Conservation (phyloP, 92 coral and sea anemone species). For the Scolanthus callimorphus region DNA sequence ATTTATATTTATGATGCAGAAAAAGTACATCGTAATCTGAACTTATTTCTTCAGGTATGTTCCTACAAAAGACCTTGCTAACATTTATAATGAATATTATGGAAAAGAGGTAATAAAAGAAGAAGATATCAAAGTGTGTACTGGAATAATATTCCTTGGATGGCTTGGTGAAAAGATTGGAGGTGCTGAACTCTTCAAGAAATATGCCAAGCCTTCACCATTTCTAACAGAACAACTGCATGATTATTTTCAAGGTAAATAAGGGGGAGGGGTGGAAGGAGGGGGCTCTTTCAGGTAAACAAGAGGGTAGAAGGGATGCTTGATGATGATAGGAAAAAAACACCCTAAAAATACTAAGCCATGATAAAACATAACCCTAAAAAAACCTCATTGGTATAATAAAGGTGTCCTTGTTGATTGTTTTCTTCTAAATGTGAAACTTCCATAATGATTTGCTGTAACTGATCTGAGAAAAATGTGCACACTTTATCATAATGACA, state of each 20-base stretch:
- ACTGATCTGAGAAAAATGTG: too few species aligned
- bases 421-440: too few species aligned
- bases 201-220: constrained; percentile 80
- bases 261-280: too few species aligned
- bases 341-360: too few species aligned
- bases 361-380: too few species aligned
- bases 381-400: too few species aligned
- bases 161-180: constrained; percentile 88
- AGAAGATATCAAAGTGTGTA: constrained; percentile 62
- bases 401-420: too few species aligned
- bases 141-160: constrained; percentile 61
- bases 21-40: neutral
- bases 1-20: neutral
- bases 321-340: too few species aligned
- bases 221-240: constrained; percentile 86
- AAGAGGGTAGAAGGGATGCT: too few species aligned
- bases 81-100: constrained; percentile 82
- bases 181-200: constrained; percentile 77
- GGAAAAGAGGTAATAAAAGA: constrained; percentile 65
- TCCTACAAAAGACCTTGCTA: constrained; percentile 75
- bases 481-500: too few species aligned
- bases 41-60: constrained; percentile 61
- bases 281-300: too few species aligned
- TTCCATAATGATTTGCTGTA: too few species aligned
- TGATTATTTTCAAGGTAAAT: constrained; percentile 87